Evolutionary conservation across 2,888 invertebrate species (phyloP).

Genomic region (Diloba caeruleocephala): DNA sequence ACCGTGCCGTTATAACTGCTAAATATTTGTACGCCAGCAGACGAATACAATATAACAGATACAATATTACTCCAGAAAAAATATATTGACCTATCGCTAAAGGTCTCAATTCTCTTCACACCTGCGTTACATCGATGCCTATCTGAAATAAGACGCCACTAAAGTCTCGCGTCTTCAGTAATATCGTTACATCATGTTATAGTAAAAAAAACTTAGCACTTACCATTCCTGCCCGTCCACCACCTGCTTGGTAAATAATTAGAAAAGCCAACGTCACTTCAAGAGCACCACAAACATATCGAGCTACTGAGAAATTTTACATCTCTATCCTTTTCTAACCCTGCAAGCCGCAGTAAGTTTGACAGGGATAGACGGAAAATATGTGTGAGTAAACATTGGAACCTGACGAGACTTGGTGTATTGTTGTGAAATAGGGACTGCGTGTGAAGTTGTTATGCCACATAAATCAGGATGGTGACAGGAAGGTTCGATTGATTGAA

Average conservation of each 20-base stretch:
- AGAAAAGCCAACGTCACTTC: constrained; percentile 64
- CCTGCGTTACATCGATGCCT: constrained; percentile 25
- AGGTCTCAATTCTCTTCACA: constrained; percentile 24
- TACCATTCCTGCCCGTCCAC: constrained; percentile 31
- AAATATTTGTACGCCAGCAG: too few relatives aligned
- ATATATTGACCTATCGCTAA: too few relatives aligned
- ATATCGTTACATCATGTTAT: constrained; percentile 47
- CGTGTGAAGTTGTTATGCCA: constrained; percentile 19
- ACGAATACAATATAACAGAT: too few relatives aligned
- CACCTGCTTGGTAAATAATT: constrained; percentile 64
- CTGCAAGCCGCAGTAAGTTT: constrained; percentile 12
- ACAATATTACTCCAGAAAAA: too few relatives aligned
- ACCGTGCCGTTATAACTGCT: too few relatives aligned
- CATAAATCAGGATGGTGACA: constrained; percentile 10
- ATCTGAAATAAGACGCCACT: constrained; percentile 31
- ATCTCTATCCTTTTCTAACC: constrained; percentile 58
- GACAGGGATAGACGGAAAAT: constrained; percentile 49
- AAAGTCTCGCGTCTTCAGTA: constrained; percentile 31
- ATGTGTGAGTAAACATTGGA: constrained; percentile 75
- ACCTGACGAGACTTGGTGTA: constrained; percentile 49
- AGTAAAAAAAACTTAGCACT: constrained; percentile 31
- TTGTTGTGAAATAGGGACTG: constrained; percentile 45
- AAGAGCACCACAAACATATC: constrained; percentile 76
- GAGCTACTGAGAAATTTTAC: constrained; percentile 81
- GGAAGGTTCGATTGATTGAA: neutral